These are phyloP conservation scores for Danaus chrysippus DNA, from an alignment of 2,888 invertebrate species.

Conservation along the genomic window DNA sequence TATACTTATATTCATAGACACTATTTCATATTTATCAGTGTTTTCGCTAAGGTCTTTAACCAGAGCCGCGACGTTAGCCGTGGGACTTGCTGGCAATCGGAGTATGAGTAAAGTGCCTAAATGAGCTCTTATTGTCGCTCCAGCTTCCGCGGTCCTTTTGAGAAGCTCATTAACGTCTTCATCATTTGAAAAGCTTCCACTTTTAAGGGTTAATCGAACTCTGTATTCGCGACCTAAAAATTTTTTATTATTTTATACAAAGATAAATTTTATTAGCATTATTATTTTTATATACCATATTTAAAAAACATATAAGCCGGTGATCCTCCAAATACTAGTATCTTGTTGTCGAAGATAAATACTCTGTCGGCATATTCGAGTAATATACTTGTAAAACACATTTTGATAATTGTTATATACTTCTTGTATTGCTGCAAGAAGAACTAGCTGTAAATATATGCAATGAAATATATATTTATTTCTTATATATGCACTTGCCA, in stretches of 20 bases:
- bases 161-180: constrained; percentile 39
- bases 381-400: constrained; percentile 44
- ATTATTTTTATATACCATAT: constrained; percentile 44
- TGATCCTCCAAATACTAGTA: constrained; percentile 61
- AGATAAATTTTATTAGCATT: neutral
- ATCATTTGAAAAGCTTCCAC: constrained; percentile 38
- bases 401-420: constrained; percentile 50
- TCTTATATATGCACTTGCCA: constrained; percentile 43
- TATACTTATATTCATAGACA: constrained; percentile 53
- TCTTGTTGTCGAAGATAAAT: constrained; percentile 55
- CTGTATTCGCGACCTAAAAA: constrained; percentile 45
- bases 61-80: constrained; percentile 46
- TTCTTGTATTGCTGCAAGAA: constrained; percentile 53
- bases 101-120: constrained; percentile 59
- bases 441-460: neutral
- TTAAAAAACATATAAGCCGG: constrained; percentile 67
- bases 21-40: constrained; percentile 46
- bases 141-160: constrained; percentile 38
- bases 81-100: constrained; percentile 52
- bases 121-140: constrained; percentile 54
- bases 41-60: constrained; percentile 47
- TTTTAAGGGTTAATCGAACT: constrained; percentile 50
- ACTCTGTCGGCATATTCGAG: constrained; percentile 59
- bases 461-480: neutral
- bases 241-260: neutral